phyloP scores from a whole-genome alignment of 2,797 vertebrate genomes.

The Hyperoplus lanceolatus region DNA sequence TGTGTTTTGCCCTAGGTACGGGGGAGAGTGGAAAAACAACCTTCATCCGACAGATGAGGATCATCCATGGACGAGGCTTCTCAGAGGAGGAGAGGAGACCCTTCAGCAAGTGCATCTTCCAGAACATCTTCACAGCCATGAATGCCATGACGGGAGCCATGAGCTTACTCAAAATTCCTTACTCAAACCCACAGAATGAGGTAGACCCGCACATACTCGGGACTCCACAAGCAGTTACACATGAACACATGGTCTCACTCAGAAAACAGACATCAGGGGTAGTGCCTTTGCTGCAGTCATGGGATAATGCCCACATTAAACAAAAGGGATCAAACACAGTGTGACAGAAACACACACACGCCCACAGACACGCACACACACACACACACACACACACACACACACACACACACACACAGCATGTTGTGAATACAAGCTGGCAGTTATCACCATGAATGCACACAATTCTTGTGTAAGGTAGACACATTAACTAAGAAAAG shows the following conservation, averaged over 20 bases:
- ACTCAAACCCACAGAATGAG: constrained; percentile 83
- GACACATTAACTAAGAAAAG: neutral
- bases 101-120: constrained; percentile 85
- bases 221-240: neutral
- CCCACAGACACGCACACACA: neutral
- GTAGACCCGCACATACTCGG: constrained; percentile 46
- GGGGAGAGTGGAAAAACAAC: constrained; percentile 89
- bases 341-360: neutral
- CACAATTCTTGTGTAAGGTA: neutral
- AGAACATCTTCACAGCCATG: constrained; percentile 87
- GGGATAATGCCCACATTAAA: constrained; percentile 10
- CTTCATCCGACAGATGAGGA: constrained; percentile 89
- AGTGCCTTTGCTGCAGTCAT: neutral
- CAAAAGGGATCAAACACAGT: neutral
- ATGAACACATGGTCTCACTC: neutral
- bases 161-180: constrained; percentile 83
- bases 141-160: constrained; percentile 85
- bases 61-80: constrained; percentile 87
- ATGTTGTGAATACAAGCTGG: constrained; percentile 15
- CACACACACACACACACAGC: neutral
- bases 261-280: constrained; percentile 2
- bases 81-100: constrained; percentile 84
- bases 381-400: neutral
- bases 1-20: constrained; percentile 73
- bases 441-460: neutral